These are phyloP conservation scores for Herminia tarsipennalis DNA, from an alignment of 2,888 invertebrate species.

Conservation along the genomic window DNA sequence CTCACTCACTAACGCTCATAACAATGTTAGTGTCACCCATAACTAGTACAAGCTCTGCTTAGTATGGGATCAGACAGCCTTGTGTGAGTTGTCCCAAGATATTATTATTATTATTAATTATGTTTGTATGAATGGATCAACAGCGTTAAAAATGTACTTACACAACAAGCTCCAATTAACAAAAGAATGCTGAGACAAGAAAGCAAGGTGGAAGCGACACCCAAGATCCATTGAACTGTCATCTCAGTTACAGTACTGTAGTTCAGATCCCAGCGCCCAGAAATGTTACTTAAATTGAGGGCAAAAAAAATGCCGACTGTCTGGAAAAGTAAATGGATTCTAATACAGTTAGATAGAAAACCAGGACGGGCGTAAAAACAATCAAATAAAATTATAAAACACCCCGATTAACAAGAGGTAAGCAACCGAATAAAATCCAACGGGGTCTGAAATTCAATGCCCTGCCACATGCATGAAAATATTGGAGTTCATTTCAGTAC, in stretches of 20 bases:
- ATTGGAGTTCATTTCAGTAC: too few species aligned
- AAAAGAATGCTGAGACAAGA: constrained; percentile 60
- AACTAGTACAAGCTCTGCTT: too few species aligned
- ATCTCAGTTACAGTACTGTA: constrained; percentile 55
- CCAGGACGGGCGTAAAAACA: not conserved
- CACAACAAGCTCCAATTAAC: constrained; percentile 62
- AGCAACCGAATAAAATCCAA: too few species aligned
- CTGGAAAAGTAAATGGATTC: constrained; percentile 39
- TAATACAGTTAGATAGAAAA: not conserved
- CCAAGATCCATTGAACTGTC: constrained; percentile 56
- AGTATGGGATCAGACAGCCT: too few species aligned
- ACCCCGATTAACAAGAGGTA: too few species aligned
- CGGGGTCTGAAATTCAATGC: not conserved
- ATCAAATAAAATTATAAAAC: too few species aligned
- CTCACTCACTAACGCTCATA: too few species aligned
- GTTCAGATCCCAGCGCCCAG: constrained; percentile 64
- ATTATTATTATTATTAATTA: not conserved
- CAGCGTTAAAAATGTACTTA: constrained; percentile 55
- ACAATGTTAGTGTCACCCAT: too few species aligned
- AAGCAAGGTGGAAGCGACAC: constrained; percentile 59
- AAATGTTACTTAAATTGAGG: constrained; percentile 62
- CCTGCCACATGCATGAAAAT: not conserved
- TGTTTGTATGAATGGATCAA: too few species aligned
- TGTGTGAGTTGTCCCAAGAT: too few species aligned
- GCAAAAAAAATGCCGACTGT: constrained; percentile 62